A percentile compares a stretch with the other conserved stretches of the same genome.
Conservation (phyloP, 2,797 vertebrate species). For the Pelobates cultripes region DNA sequence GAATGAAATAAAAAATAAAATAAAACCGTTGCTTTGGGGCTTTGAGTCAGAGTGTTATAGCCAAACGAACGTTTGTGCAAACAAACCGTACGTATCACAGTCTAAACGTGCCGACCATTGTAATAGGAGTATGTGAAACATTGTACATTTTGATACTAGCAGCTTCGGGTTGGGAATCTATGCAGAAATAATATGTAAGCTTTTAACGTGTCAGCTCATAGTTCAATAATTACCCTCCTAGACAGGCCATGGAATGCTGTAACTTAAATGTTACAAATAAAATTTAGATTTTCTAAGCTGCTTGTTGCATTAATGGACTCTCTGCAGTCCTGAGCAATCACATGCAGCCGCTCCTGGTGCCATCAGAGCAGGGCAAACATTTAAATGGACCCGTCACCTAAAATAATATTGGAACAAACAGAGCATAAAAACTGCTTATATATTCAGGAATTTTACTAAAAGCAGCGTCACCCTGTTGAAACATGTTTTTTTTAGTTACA, state of each 20-base stretch:
- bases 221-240: not conserved
- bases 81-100: too few relatives aligned
- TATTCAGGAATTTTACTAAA: too few relatives aligned
- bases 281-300: not conserved
- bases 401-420: not conserved
- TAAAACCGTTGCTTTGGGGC: too few relatives aligned
- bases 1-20: too few relatives aligned
- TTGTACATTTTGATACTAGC: not conserved
- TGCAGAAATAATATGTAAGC: slow-evolving; percentile 20
- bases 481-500: too few relatives aligned
- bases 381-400: not conserved
- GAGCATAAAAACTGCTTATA: too few relatives aligned
- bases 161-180: not conserved
- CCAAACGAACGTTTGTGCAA: too few relatives aligned
- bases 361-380: not conserved
- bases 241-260: not conserved
- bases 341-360: not conserved
- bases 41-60: too few relatives aligned
- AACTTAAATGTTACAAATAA: not conserved
- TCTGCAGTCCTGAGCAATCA: not conserved
- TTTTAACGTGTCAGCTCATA: slow-evolving; percentile 20
- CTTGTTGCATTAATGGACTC: not conserved
- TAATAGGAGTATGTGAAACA: too few relatives aligned
- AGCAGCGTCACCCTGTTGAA: too few relatives aligned
- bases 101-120: too few relatives aligned